These are phyloP conservation scores for Malurus alboscapulatus DNA, from an alignment of 2,113 vertebrate species.

Conservation along the genomic window DNA sequence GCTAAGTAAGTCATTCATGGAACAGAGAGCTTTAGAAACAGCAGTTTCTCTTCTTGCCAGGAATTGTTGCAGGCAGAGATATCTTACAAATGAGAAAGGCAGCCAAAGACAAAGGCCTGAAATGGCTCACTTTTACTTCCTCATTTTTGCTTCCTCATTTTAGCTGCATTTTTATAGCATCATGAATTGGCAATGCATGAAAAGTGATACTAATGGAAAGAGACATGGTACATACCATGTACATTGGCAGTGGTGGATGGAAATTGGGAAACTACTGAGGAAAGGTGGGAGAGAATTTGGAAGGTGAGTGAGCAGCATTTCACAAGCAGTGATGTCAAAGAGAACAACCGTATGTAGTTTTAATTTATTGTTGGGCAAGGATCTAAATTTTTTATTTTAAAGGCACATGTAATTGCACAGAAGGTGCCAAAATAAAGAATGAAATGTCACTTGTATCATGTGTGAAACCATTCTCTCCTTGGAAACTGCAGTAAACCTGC, in stretches of 20 bases:
- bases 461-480: not conserved
- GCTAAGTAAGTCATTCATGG: not conserved
- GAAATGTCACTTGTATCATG: not conserved
- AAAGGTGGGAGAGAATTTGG: not conserved
- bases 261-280: not conserved
- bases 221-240: not conserved
- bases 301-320: not conserved
- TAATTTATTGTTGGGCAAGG: not conserved
- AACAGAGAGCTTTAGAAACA: not conserved
- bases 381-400: not conserved
- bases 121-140: not conserved
- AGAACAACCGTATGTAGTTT: not conserved
- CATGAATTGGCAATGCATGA: not conserved
- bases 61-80: not conserved
- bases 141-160: not conserved
- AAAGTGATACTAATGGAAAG: not conserved
- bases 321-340: not conserved
- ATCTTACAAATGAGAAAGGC: not conserved
- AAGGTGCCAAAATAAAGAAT: not conserved
- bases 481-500: not conserved
- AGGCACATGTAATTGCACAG: not conserved
- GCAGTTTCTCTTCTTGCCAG: not conserved
- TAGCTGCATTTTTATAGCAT: not conserved
- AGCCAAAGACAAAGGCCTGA: not conserved
- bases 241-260: not conserved